These are phyloP conservation scores for Argopecten irradians DNA, from an alignment of 1,140 invertebrate species.

Conservation along the genomic window DNA sequence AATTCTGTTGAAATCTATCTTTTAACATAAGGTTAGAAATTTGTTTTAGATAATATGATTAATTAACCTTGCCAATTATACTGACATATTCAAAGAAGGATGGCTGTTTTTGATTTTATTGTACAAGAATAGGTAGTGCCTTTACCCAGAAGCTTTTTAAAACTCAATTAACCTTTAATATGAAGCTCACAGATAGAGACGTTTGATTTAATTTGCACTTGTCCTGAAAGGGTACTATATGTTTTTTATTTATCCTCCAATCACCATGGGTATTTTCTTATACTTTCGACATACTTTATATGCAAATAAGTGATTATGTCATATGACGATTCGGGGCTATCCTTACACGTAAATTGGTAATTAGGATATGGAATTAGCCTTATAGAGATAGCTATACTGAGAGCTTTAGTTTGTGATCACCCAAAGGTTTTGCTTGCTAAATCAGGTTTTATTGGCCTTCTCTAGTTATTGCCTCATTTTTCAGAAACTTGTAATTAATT, in stretches of 20 bases:
- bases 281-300: background rate
- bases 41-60: background rate
- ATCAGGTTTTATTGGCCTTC: background rate
- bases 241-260: background rate
- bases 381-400: background rate
- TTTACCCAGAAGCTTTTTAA: background rate
- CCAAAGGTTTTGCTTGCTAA: background rate
- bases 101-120: background rate
- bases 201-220: slow-evolving; percentile 1
- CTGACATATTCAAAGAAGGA: background rate
- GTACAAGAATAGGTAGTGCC: background rate
- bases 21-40: too few relatives aligned
- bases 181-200: background rate
- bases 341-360: background rate
- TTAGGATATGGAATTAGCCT: background rate
- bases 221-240: slow-evolving; percentile 3
- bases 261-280: background rate
- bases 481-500: background rate
- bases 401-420: background rate
- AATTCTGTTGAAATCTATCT: too few relatives aligned
- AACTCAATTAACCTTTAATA: background rate
- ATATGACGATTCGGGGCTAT: background rate
- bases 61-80: background rate
- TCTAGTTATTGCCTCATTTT: slow-evolving; percentile 10
- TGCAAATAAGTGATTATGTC: background rate